A percentile compares a stretch with the other conserved stretches of the same genome.
These are phyloP conservation scores for Stylophora pistillata DNA, from an alignment of 64 coral and sea anemone species.

Conservation along the genomic window DNA sequence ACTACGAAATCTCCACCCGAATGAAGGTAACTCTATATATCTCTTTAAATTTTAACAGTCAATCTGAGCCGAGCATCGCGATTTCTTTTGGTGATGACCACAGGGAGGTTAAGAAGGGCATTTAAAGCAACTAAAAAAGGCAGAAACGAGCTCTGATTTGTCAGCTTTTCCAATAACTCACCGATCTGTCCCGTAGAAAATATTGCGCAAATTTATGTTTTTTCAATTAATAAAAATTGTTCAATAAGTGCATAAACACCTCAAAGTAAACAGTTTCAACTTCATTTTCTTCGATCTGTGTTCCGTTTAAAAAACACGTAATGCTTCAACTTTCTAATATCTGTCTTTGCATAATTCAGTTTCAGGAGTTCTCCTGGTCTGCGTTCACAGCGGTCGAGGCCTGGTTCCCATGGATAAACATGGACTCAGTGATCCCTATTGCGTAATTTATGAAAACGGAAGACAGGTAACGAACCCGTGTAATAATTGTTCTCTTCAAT, in stretches of 20 bases:
- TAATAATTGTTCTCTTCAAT: background rate
- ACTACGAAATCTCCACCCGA: slow-evolving; percentile 16
- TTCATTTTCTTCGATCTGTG: background rate
- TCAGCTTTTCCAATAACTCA: too few species aligned
- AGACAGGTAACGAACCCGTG: slow-evolving; percentile 5
- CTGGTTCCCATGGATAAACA: slow-evolving; percentile 81
- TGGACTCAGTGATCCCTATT: slow-evolving; percentile 74
- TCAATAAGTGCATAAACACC: too few species aligned
- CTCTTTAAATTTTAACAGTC: background rate
- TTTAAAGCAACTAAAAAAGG: too few species aligned
- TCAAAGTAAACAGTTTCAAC: too few species aligned
- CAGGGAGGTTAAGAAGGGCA: too few species aligned
- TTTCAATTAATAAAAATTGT: too few species aligned
- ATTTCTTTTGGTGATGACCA: too few species aligned
- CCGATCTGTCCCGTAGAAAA: too few species aligned
- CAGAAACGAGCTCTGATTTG: too few species aligned
- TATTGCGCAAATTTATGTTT: too few species aligned
- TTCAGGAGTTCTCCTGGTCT: slow-evolving; percentile 70
- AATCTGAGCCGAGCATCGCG: too few species aligned
- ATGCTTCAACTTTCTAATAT: too few species aligned
- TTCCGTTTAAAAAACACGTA: background rate
- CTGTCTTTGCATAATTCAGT: slow-evolving; percentile 2
- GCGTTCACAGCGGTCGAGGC: slow-evolving; percentile 59
- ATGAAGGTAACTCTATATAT: slow-evolving; percentile 29
- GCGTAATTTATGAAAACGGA: slow-evolving; percentile 69